Evolutionary conservation across 2,888 invertebrate species (phyloP), one percentile per base, ranked within the genome.

Genomic region (Zele albiditarsus): DNA sequence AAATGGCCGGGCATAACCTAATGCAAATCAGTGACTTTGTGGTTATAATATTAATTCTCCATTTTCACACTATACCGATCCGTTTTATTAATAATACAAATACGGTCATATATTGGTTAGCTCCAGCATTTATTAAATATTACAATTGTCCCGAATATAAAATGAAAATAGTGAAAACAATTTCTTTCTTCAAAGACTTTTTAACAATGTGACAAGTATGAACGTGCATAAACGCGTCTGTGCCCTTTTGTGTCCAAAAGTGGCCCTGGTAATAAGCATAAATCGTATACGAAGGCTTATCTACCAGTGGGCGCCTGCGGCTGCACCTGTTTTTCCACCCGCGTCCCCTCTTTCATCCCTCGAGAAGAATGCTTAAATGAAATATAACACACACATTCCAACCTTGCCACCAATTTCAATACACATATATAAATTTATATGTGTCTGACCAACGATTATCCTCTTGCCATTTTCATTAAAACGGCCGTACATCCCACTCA

Each of bases 361-460:
- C n/a, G 49, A 88, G 87, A 88, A 87, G 88, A 89, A 88, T 86
- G 87, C 84, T 87, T 85, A 87, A 89, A 88, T 89, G 88, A 88
- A 88, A 88, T 88, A 88, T 89, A 87, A 86, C 86, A 86, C 86
- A 60, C 80, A 82, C 60, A 42, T 57, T 68, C 63, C 38, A 25
- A 31, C 38, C 38, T 38, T 38, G 38, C 38, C 38, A 38, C 5
- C 38, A 38, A 38, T 65, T 33, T 10, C 58, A 46, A 53, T 53
- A 46, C 3, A 46, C n/a, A 42, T 28, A 23, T 66, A 49, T 27
- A 46, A 53, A 28, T 46, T 38, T 27, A 31, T 23, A 46, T 46
- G 31, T 23, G 31, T 49, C 20, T 67, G 62, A 71, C 28, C 16
- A 66, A 71, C 33, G 27, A 53, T 53, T 53, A 20, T 53, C 20